Conservation (phyloP, 2,797 vertebrate genomes). For the Channallabes apus region DNA sequence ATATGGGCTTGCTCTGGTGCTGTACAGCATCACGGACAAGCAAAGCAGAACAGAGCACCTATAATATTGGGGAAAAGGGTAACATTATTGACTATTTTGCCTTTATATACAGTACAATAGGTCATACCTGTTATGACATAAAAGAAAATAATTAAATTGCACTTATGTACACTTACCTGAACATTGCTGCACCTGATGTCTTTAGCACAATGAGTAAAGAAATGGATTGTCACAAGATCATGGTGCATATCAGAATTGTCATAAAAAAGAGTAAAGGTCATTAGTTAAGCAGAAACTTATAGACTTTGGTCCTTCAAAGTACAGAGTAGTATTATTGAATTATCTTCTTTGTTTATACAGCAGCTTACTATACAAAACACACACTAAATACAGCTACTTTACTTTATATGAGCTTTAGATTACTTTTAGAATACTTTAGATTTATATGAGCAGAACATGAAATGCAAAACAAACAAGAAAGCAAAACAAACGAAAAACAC, state of each 20-base stretch:
- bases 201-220: conserved; percentile 30
- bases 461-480: too few species aligned
- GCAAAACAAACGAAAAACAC: background rate
- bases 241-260: conserved; percentile 38
- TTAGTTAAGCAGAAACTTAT: conserved; percentile 57
- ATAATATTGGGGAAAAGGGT: conserved; percentile 21
- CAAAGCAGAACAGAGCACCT: conserved; percentile 67
- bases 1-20: conserved; percentile 66
- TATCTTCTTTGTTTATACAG: background rate
- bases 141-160: background rate
- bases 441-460: background rate
- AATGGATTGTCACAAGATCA: background rate
- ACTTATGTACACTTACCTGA: conserved; percentile 65
- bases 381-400: background rate
- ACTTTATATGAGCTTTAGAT: too few species aligned
- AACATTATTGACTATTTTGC: background rate
- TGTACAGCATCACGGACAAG: conserved; percentile 61
- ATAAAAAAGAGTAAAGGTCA: conserved; percentile 65
- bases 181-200: conserved; percentile 61
- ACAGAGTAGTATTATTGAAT: background rate
- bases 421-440: too few species aligned
- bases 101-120: conserved; percentile 1
- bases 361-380: background rate
- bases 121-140: background rate
- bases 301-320: conserved; percentile 63